phyloP scores from a whole-genome alignment of 2,113 vertebrate species.

The Dicerorhinus sumatrensis region DNA sequence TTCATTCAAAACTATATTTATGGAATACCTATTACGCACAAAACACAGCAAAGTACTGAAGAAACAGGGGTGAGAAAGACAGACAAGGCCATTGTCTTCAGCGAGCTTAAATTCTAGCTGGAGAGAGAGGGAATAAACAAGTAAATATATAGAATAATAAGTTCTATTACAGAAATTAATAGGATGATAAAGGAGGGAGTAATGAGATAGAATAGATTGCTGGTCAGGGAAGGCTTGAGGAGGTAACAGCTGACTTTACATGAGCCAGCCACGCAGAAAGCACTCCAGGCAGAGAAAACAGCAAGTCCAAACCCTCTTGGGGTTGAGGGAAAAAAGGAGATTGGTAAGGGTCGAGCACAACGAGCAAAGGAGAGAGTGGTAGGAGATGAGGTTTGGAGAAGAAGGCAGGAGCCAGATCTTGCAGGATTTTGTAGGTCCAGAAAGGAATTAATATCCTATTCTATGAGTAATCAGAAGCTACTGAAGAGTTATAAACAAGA shows the following conservation, averaged over 20 bases:
- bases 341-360: not conserved
- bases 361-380: not conserved
- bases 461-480: not conserved
- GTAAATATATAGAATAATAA: not conserved
- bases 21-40: not conserved
- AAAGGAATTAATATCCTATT: not conserved
- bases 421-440: not conserved
- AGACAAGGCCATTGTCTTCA: not conserved
- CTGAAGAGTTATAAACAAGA: not conserved
- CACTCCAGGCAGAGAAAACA: not conserved
- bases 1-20: not conserved
- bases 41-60: not conserved
- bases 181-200: not conserved
- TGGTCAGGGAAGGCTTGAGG: not conserved
- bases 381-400: not conserved
- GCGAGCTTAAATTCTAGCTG: constrained; percentile 12
- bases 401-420: not conserved
- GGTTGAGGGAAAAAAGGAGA: not conserved
- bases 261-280: not conserved
- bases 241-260: not conserved
- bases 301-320: not conserved
- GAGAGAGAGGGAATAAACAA: not conserved
- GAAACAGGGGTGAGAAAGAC: not conserved
- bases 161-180: not conserved
- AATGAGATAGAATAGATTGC: not conserved